A percentile compares a stretch with the other conserved stretches of the same genome.
These are phyloP conservation scores for Poecilobothrus nobilitatus DNA, from an alignment of 2,888 invertebrate genomes.

Conservation along the genomic window DNA sequence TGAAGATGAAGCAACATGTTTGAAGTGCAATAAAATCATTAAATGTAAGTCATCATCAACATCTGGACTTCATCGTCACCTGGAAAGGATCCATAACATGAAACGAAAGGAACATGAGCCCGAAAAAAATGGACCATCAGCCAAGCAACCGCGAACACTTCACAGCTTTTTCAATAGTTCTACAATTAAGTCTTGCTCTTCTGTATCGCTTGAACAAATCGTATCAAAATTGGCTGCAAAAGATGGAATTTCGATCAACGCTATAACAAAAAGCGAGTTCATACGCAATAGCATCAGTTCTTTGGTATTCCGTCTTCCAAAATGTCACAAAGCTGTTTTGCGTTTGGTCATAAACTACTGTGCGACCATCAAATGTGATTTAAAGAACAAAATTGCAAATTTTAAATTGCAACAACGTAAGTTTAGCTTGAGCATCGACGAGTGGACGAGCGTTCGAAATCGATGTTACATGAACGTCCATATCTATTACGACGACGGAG, in stretches of 20 bases:
- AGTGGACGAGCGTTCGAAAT: conserved; percentile 13
- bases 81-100: conserved; percentile 9
- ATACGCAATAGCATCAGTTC: background rate
- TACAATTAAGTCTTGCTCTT: background rate
- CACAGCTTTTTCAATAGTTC: background rate
- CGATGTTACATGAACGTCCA: conserved; percentile 14
- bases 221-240: conserved; percentile 8
- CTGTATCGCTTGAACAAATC: conserved; percentile 4
- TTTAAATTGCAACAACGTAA: conserved; percentile 7
- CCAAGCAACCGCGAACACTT: conserved; percentile 9
- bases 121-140: conserved; percentile 8
- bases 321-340: background rate
- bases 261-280: conserved; percentile 12
- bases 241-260: conserved; percentile 11
- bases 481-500: conserved; percentile 7
- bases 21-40: conserved; percentile 9
- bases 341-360: too few relatives aligned
- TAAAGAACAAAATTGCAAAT: background rate
- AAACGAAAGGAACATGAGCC: conserved; percentile 9
- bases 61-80: conserved; percentile 12
- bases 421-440: conserved; percentile 2
- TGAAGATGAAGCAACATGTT: conserved; percentile 7
- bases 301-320: conserved; percentile 10
- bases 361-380: background rate
- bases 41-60: conserved; percentile 11